These are phyloP conservation scores for Andrena praecox DNA, from an alignment of 2,888 invertebrate genomes.

Conservation along the genomic window DNA sequence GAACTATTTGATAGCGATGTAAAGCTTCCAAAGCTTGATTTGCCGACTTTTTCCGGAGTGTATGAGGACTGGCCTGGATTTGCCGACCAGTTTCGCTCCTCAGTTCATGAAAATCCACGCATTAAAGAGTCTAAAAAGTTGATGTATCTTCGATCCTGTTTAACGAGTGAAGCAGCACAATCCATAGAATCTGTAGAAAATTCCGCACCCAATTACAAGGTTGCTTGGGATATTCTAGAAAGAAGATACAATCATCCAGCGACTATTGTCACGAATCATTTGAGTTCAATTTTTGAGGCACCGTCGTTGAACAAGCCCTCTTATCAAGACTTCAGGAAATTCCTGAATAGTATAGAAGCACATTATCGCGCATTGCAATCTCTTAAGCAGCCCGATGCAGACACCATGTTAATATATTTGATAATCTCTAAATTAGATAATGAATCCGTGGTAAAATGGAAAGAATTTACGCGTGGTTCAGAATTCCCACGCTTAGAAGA, in stretches of 20 bases:
- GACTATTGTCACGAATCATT: conserved; percentile 8
- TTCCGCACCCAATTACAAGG: conserved; percentile 12
- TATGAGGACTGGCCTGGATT: too few relatives aligned
- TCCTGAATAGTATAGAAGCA: background rate
- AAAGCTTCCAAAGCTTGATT: too few relatives aligned
- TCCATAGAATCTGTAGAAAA: conserved; percentile 10
- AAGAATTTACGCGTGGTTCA: background rate
- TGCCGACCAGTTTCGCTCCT: too few relatives aligned
- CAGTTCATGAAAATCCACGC: too few relatives aligned
- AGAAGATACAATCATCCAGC: conserved; percentile 11
- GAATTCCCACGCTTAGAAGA: background rate
- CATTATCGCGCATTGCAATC: background rate
- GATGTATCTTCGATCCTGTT: conserved; percentile 30
- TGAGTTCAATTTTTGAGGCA: background rate
- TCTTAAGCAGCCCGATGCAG: background rate
- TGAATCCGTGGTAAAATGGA: background rate
- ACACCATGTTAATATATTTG: background rate
- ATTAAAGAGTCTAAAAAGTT: background rate
- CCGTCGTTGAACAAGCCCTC: background rate
- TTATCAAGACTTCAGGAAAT: background rate
- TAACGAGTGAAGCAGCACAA: background rate
- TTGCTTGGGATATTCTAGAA: conserved; percentile 21
- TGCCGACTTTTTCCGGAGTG: too few relatives aligned
- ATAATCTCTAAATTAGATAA: background rate
- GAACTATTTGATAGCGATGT: too few relatives aligned